Evolutionary conservation across 2,113 vertebrate species (phyloP), one percentile per base, ranked within the genome.

Genomic region (Periophthalmodon schlosseri): DNA sequence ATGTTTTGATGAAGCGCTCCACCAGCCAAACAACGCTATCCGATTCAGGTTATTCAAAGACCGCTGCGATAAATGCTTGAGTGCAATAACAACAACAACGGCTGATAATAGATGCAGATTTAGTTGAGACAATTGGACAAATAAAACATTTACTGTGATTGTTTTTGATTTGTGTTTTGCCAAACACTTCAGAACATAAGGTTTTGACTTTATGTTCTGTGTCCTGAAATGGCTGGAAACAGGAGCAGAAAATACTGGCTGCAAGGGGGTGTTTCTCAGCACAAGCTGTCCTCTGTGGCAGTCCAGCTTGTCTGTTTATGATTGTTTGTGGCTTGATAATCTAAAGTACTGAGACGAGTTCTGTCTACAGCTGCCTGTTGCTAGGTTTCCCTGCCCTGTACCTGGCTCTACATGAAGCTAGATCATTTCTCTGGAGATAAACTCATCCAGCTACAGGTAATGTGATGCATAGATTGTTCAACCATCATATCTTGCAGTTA

Each of bases 381-480:
- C 87, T 88, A 91, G 87, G 87, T 84, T 89, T 88, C 81, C 70
- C 79, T 67, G 64, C 0, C 1, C 73, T 77, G 46, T 47, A 86
- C 82, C 83, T 88, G 84, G 74, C 77, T 81, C 52, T 68, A 36
- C 69, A 84, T 61, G 39, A 84, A 81, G 47, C 70, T 2, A 75
- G 63, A 71, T n/a, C 57, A 71, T 86, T 81, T 75, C 72, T 84
- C 68, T 77, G 72, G 23, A 61, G 64, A 81, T 36, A 21, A 60
- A 28, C 63, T 56, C 52, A 56, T 11, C 20, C 20, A 56, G 9
- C 8, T 10, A n/a, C 52, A n/a, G 20, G 1, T 11, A 52, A 5
- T 18, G 5, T 20, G 16, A 20, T 21, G 52, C n/a, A n/a, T 52
- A 7, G 15, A 52, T n/a, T 20, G 8, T 20, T 54, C 7, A n/a